phyloP scores from a whole-genome alignment of 2,888 invertebrate species.

The Leucophora obtusa region DNA sequence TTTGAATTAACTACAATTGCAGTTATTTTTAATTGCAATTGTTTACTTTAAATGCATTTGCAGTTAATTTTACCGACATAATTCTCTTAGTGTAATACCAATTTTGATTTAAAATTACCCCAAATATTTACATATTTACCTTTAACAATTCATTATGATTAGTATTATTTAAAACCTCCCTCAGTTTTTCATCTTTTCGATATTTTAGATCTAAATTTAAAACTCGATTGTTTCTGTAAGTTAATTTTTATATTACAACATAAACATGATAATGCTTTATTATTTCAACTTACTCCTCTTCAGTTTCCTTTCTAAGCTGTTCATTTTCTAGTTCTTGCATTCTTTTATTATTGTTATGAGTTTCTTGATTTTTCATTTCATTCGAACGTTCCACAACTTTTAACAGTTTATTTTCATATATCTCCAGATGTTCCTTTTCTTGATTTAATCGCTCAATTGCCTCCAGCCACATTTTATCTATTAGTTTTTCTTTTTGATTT shows the following conservation, averaged over 20 bases:
- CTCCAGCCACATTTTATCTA: constrained; percentile 63
- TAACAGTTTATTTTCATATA: constrained; percentile 51
- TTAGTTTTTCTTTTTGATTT: constrained; percentile 52
- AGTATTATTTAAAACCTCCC: constrained; percentile 36
- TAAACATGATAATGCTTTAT: too few relatives aligned
- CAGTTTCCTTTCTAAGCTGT: constrained; percentile 19
- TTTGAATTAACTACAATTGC: too few relatives aligned
- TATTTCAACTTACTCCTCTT: constrained; percentile 50
- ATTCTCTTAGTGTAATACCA: too few relatives aligned
- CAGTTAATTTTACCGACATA: too few relatives aligned
- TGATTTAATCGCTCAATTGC: constrained; percentile 48
- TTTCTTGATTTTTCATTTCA: constrained; percentile 52
- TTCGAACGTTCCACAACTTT: constrained; percentile 51
- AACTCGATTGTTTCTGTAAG: constrained; percentile 42
- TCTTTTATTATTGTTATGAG: background rate
- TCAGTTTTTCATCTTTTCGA: constrained; percentile 29
- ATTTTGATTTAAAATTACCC: background rate
- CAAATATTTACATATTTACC: constrained; percentile 29
- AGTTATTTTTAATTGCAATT: too few relatives aligned
- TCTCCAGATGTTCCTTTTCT: constrained; percentile 62
- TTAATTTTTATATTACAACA: background rate
- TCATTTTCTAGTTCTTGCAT: constrained; percentile 12
- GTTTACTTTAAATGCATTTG: too few relatives aligned
- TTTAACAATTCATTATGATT: constrained; percentile 41
- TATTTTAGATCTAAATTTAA: constrained; percentile 39